A percentile compares a stretch with the other conserved stretches of the same genome.
Conservation (phyloP, 2,113 vertebrate genomes). For the Condylura cristata region DNA sequence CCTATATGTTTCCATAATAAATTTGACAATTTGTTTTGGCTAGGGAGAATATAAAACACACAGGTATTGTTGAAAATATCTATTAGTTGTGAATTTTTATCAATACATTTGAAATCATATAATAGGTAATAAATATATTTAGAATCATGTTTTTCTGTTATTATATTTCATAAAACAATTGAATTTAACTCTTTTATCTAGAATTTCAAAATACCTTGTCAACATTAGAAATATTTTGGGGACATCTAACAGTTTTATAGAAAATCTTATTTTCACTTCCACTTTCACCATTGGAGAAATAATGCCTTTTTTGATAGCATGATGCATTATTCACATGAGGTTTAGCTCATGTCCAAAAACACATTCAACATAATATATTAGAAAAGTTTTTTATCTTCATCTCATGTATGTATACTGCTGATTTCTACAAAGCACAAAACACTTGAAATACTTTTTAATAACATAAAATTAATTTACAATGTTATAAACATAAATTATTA, state of each 20-base stretch:
- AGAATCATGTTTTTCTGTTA: neutral
- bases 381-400: neutral
- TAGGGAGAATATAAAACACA: neutral
- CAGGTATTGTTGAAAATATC: neutral
- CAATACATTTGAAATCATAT: neutral
- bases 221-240: neutral
- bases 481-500: neutral
- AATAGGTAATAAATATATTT: neutral
- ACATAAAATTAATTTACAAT: neutral
- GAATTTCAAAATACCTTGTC: neutral
- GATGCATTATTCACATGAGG: rapidly evolving
- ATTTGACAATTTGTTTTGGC: neutral
- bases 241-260: neutral
- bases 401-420: too few species aligned
- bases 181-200: neutral
- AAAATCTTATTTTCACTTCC: neutral
- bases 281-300: neutral
- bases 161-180: neutral
- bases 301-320: neutral
- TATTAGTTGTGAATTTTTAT: neutral
- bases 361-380: neutral
- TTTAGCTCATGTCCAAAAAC: neutral
- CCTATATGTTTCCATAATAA: neutral
- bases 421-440: neutral
- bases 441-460: neutral